Base-by-base conservation (phyloP, 2,888 invertebrate genomes). In the Beris morrisii region DNA sequence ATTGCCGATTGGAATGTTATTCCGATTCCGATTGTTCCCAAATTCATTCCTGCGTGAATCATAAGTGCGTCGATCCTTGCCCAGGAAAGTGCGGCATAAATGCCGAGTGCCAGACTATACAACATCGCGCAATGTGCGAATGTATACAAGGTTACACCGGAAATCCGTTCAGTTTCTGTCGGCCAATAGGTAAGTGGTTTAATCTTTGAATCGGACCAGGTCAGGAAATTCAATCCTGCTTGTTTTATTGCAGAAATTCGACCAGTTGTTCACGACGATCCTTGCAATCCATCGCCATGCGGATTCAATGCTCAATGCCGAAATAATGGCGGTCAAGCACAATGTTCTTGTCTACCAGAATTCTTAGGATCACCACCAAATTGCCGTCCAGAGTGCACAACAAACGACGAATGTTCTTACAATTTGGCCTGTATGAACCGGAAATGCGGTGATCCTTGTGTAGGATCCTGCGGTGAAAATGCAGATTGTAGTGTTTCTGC, bases 41-140 rank as follows among this genome's bases (percentile, higher is more conserved):
- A 71, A 84, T 84, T 68, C 81, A 84, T 71, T 87, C 89, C 7
- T 91, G 91, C 76, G 85, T 89, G 67, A 87, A 86, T 74, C 84
- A 86, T 71, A 89, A 88, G 81, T 91, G 91, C 75, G 83, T 84
- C 76, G 88, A 91, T 78, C 90, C 91, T 46, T 91, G 91, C 72
- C 86, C 87, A 5, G 89, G 90, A 50, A 86, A 88, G 52, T 92
- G 91, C 75, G 91, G 90, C 15, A 76, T 84, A 15, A 85, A 86
- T 73, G 89, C 91, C 4, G 75, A 85, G 55, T 92, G 91, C 73
- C 85, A 86, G 77, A 87, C 89, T 1, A 84, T 90, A n/a, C 90
- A 91, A 74, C 92, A 92, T 76, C 87, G 87, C 70, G 91, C 92
- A 0, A 87, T 90, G 69, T 93, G 92, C 76, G 86, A 86, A 66